Conservation (phyloP, 2,888 invertebrate genomes). For the Patella pellucida region DNA sequence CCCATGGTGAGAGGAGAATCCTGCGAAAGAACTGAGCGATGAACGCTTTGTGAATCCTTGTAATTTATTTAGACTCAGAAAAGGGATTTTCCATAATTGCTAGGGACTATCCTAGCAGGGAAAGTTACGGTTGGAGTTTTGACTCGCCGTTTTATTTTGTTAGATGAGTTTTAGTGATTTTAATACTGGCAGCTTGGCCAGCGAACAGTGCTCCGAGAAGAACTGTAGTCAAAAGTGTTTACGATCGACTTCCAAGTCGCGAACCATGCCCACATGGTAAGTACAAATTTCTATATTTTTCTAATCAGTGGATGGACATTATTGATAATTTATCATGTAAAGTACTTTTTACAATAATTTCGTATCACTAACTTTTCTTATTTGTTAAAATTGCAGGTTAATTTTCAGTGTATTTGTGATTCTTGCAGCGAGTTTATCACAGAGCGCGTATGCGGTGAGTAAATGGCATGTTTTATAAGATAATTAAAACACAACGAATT, state of each 20-base stretch:
- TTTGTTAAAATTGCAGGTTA: slow-evolving; percentile 27
- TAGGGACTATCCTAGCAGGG: slow-evolving; percentile 4
- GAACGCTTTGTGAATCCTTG: slow-evolving; percentile 9
- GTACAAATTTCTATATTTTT: neutral
- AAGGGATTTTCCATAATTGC: neutral
- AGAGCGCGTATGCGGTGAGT: slow-evolving; percentile 37
- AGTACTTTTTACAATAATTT: neutral
- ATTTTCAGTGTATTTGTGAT: slow-evolving; percentile 20
- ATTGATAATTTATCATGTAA: neutral
- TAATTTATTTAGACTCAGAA: neutral
- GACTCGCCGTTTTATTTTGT: slow-evolving; percentile 5
- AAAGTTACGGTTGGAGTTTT: slow-evolving; percentile 4
- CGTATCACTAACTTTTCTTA: neutral
- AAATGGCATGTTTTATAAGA: too few relatives aligned
- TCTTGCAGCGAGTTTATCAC: slow-evolving; percentile 26
- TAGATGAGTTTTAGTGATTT: slow-evolving; percentile 1
- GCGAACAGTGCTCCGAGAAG: slow-evolving; percentile 1
- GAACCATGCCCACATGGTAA: slow-evolving; percentile 9
- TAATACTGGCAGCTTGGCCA: slow-evolving; percentile 1
- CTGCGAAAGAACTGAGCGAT: slow-evolving; percentile 11
- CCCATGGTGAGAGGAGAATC: slow-evolving; percentile 10
- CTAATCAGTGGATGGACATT: neutral
- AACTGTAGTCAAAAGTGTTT: slow-evolving; percentile 11
- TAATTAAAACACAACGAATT: too few relatives aligned
- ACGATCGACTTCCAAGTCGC: slow-evolving; percentile 3